A percentile compares a stretch with the other conserved stretches of the same genome.
Evolutionary conservation across 2,797 vertebrate genomes (phyloP).

Genomic region (Calcarius lapponicus): DNA sequence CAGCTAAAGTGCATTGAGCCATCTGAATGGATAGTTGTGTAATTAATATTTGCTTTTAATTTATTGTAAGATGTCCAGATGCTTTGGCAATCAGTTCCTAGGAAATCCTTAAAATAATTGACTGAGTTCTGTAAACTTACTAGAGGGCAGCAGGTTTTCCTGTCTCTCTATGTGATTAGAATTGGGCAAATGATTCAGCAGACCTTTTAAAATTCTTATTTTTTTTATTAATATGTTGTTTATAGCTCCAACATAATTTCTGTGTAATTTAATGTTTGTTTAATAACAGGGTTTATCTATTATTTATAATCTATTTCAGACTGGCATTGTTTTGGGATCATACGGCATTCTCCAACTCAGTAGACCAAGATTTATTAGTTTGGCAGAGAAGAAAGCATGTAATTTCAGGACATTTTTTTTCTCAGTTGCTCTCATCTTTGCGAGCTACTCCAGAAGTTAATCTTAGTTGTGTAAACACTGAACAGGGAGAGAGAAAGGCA

Average conservation of each 20-base stretch:
- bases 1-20: constrained; percentile 44
- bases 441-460: neutral
- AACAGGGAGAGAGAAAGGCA: neutral
- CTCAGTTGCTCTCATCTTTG: neutral
- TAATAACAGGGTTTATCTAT: neutral
- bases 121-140: constrained; percentile 23
- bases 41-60: constrained; percentile 73
- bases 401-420: neutral
- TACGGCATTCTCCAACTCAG: neutral
- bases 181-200: neutral
- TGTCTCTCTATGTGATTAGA: neutral
- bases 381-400: neutral
- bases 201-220: neutral
- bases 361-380: neutral
- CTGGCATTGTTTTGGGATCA: neutral
- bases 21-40: constrained; percentile 18
- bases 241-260: neutral
- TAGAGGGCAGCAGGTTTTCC: neutral
- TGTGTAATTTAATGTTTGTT: neutral
- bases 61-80: constrained; percentile 49
- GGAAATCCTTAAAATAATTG: constrained; percentile 40
- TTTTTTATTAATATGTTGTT: neutral
- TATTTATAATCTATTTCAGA: neutral
- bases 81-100: constrained; percentile 12
- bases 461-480: neutral